Base-by-base conservation (phyloP, 1,140 invertebrate species). In the Diachasma alloeum region DNA sequence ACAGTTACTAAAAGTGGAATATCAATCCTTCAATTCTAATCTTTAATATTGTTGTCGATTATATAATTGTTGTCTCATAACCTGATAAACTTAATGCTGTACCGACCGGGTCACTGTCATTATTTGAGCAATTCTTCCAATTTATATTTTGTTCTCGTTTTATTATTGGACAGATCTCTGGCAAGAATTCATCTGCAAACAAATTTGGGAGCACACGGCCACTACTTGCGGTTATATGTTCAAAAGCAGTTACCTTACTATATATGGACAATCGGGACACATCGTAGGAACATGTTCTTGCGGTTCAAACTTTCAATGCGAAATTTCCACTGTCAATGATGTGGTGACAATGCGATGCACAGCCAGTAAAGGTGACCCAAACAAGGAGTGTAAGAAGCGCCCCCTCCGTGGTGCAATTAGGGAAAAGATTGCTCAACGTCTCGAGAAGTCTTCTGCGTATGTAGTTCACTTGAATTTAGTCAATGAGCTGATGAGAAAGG, bases 361-460 rank as follows among this genome's bases (percentile, higher is more conserved):
- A 17, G 13, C 22, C n/a, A 68, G 22, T 31, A 31, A 74, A 59
- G 63, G 67, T 5, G 36, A 42, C 4, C 42, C 39, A 44, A 70
- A 63, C 9, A 31, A 36, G 17, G 15, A 44, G 8, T 81, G 80
- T 36, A 56, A 75, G 0, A 80, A 78, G 71, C 68, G 72, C 9
- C 72, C 78, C 13, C 22, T 53, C 11, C 69, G 78, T 19, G 26
- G 68, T n/a, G 37, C 67, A n/a, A 19, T 71, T 0, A 63, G 72
- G n/a, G 15, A 73, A 63, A 31, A 75, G 53, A 31, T 78, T 22
- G 72, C 59, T 11, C 44, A 48, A 71, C 8, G 17, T 15, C 56
- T 81, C 19, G 17, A 24, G 0, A 80, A 15, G 36, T 73, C 69
- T 11, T n/a, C 11, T 44, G 37, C 69, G 3, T 44, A 71, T 24